phyloP scores from a whole-genome alignment of 2,113 vertebrate genomes.

The Hippocampus comes region DNA sequence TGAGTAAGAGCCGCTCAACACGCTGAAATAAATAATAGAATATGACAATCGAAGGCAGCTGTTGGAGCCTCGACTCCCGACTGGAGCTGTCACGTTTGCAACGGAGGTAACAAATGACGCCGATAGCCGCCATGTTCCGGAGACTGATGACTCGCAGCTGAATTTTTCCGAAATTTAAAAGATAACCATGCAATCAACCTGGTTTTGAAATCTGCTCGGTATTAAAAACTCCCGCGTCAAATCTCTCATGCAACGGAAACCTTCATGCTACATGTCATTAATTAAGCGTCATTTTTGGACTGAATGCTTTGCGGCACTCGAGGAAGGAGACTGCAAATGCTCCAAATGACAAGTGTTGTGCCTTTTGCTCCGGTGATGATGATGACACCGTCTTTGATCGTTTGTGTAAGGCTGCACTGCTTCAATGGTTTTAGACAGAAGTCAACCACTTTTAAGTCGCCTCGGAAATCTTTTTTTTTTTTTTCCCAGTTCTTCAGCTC shows the following conservation, averaged over 20 bases:
- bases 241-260: slow-evolving; percentile 6
- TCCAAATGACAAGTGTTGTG: slow-evolving; percentile 5
- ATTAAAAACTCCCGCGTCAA: slow-evolving; percentile 10
- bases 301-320: not conserved
- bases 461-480: slow-evolving; percentile 23
- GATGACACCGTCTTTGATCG: slow-evolving; percentile 17
- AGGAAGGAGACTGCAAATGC: slow-evolving; percentile 7
- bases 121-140: slow-evolving; percentile 28
- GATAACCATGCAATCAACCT: slow-evolving; percentile 13
- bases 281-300: not conserved
- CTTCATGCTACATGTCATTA: not conserved
- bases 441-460: slow-evolving; percentile 16
- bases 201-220: slow-evolving; percentile 16
- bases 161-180: not conserved
- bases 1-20: slow-evolving; percentile 12
- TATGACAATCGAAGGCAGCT: slow-evolving; percentile 39
- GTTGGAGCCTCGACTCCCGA: slow-evolving; percentile 49
- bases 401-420: slow-evolving; percentile 26
- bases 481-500: slow-evolving; percentile 15
- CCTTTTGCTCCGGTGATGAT: slow-evolving; percentile 16
- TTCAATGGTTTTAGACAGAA: slow-evolving; percentile 11
- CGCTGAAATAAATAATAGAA: slow-evolving; percentile 53
- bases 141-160: slow-evolving; percentile 17
- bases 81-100: slow-evolving; percentile 49
- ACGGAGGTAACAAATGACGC: slow-evolving; percentile 51